Evolutionary conservation across 2,888 invertebrate genomes (phyloP).

Genomic region (Drosophila anomalata): DNA sequence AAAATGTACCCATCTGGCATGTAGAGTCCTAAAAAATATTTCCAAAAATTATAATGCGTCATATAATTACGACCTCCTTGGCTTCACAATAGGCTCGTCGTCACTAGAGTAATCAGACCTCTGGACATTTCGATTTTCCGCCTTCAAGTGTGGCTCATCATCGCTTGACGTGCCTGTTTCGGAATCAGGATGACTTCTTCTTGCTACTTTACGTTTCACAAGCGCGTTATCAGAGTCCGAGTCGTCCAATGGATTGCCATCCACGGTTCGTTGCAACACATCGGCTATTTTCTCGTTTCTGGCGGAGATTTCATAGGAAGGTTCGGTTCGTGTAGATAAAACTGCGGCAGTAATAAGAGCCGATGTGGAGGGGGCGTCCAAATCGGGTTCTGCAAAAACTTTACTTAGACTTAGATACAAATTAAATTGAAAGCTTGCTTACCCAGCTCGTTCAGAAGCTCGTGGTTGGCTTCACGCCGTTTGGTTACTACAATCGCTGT

Average conservation of each 20-base stretch:
- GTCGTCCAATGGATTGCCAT: neutral
- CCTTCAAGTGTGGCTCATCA: neutral
- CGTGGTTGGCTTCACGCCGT: constrained; percentile 71
- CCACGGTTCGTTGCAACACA: neutral
- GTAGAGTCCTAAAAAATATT: neutral
- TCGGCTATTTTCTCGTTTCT: constrained; percentile 27
- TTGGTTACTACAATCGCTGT: constrained; percentile 67
- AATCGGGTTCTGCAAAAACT: constrained; percentile 19
- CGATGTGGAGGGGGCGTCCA: constrained; percentile 37
- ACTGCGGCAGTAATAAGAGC: constrained; percentile 35
- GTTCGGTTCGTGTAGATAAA: constrained; percentile 24
- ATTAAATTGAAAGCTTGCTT: neutral
- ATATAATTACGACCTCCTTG: constrained; percentile 8
- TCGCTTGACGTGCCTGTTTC: neutral
- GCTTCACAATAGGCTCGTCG: constrained; percentile 12
- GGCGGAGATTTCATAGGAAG: constrained; percentile 1
- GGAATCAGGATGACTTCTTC: neutral
- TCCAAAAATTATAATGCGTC: neutral
- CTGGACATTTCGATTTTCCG: neutral
- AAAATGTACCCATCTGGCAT: neutral
- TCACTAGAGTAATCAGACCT: constrained; percentile 21
- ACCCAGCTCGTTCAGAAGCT: constrained; percentile 66
- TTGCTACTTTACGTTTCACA: neutral
- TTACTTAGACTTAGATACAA: too few species aligned
- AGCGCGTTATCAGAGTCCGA: neutral